phyloP scores from a whole-genome alignment of 2,888 invertebrate species.

The Xestia sexstrigata region DNA sequence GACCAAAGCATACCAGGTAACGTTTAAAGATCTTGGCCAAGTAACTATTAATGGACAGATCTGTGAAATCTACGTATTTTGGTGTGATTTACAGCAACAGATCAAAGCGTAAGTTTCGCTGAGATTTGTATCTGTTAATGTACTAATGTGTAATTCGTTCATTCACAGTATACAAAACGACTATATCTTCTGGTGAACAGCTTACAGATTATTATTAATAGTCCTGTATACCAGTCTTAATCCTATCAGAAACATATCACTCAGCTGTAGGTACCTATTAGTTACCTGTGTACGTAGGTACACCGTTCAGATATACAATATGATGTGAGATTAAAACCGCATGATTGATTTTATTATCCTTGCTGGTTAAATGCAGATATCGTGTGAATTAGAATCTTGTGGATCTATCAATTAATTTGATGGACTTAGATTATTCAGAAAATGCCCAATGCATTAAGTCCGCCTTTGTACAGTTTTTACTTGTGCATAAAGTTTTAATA shows the following conservation, averaged over 20 bases:
- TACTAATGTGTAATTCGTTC: neutral
- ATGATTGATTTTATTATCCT: conserved; percentile 51
- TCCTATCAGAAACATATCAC: conserved; percentile 35
- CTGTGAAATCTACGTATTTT: neutral
- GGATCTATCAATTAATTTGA: neutral
- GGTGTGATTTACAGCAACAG: neutral
- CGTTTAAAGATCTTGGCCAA: neutral
- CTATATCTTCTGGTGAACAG: conserved; percentile 2
- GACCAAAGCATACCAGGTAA: neutral
- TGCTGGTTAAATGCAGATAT: conserved; percentile 12
- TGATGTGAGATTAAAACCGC: conserved; percentile 36
- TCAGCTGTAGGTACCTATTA: neutral
- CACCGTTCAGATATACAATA: conserved; percentile 10
- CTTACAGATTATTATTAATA: conserved; percentile 18
- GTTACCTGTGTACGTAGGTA: neutral
- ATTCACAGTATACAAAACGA: neutral
- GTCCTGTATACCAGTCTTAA: conserved; percentile 26
- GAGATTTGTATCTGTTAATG: neutral
- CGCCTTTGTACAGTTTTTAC: too few species aligned
- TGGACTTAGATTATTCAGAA: neutral
- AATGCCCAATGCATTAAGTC: too few species aligned
- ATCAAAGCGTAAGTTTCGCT: neutral
- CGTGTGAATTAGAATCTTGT: conserved; percentile 8
- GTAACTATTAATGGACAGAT: neutral
- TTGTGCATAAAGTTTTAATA: too few species aligned